Evolutionary conservation across 1,140 invertebrate species (phyloP), one percentile per base, ranked within the genome.

Genomic region (Sogatella furcifera): DNA sequence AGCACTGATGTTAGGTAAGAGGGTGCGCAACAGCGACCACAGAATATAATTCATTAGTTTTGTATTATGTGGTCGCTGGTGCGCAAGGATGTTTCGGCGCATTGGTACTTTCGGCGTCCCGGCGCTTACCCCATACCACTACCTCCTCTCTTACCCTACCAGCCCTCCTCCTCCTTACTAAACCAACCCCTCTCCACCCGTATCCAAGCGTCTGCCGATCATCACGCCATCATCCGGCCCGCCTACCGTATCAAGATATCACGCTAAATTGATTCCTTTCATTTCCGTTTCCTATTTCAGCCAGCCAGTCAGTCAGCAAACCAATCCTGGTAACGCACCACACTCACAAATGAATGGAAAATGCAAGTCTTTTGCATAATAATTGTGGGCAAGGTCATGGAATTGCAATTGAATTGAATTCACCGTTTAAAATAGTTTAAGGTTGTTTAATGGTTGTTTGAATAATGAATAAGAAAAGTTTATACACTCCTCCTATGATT

Each of bases 191-290:
- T 19, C 43, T 9, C 17, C 14, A 44, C n/a, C n/a, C n/a, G n/a
- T n/a, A n/a, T n/a, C 43, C 14, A 44, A 44, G 17, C 43, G 17
- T 44, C 17, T 44, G 17, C 43, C 46, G 21, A 49, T 49, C 46
- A 49, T 49, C 46, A 49, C 46, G 21, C 46, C 46, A 49, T 22
- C 46, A 49, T 49, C 46, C 46, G 15, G 46, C 46, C 46, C 21
- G 46, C 46, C 46, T 22, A 17, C 21, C 15, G 14, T 19, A 49
- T 49, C 46, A 8, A 49, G 46, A 49, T 49, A 49, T 49, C 46
- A 49, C 46, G 46, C 46, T 11, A 49, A 49, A 49, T 49, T 49
- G 46, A 49, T 49, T 49, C 46, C 46, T 49, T 49, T 17, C 46
- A 49, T 49, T 49, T 49, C 46, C 46, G 46, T 22, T 49, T 49